A percentile compares a stretch with the other conserved stretches of the same genome.
Evolutionary conservation across 2,113 vertebrate species (phyloP).

Genomic region (Plestiodon gilberti): DNA sequence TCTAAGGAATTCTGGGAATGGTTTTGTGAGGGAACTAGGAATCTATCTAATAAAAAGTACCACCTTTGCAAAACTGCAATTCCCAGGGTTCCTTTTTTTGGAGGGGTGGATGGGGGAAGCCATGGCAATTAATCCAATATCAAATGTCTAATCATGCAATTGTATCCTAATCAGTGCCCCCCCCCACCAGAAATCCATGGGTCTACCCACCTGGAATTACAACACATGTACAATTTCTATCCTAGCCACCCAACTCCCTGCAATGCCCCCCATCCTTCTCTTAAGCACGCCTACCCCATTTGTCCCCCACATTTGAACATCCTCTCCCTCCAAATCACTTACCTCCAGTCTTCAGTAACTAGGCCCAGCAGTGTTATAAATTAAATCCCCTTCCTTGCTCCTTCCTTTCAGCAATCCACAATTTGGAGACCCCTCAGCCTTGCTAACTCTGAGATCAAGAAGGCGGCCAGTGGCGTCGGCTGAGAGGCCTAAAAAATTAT

Average conservation of each 20-base stretch:
- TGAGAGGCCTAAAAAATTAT: not conserved
- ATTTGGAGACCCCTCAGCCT: not conserved
- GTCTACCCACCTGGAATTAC: not conserved
- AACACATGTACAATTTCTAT: not conserved
- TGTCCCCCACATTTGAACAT: not conserved
- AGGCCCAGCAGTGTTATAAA: not conserved
- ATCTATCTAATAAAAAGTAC: not conserved
- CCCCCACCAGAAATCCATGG: not conserved
- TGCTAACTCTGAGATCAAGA: not conserved
- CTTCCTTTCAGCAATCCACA: not conserved
- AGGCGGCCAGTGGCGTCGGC: no score
- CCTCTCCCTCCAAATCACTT: no score
- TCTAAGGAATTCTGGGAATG: not conserved
- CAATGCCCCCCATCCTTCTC: not conserved
- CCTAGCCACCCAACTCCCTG: not conserved
- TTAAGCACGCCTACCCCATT: not conserved
- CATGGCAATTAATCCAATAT: not conserved
- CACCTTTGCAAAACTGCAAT: not conserved
- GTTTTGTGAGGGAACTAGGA: not conserved
- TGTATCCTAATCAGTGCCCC: not conserved
- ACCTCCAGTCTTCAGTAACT: no score
- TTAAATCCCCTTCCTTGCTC: not conserved
- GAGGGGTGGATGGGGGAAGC: not conserved
- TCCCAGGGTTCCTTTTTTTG: not conserved
- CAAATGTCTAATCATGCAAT: not conserved